Base-by-base conservation (phyloP, 92 coral and sea anemone species). In the Montipora capitata region DNA sequence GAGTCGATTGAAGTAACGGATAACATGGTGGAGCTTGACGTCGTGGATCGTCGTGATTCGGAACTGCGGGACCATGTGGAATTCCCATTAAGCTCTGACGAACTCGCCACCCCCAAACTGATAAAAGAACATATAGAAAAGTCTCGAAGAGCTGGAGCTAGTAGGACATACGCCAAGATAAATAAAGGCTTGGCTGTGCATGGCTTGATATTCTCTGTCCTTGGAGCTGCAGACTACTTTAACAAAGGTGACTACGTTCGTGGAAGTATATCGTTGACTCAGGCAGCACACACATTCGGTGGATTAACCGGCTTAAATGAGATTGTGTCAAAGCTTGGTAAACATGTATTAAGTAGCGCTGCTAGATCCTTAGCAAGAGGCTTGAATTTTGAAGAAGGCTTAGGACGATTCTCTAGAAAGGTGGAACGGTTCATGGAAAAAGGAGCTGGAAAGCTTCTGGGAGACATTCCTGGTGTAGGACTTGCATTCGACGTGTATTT, bases 401-500 rank as follows among this genome's bases (percentile, higher is more conserved):
- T 54, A 11, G 59, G 10, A 54, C 59, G 67, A 17, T 76, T 91
- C 3, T 73, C 88, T 18, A 43, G 58, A 3, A 91, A 91, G 38
- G 85, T 91, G 5, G 91, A 81, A 70, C 75, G 70, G 44, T 91
- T 79, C 15, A 70, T 63, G 75, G 94, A 91, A 27, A 91, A 70
- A 81, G 94, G 94, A 45, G 85, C 81, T 48, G 94, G 94, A 10
- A 59, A 81, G 68, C 35, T 91, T 8, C 74, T 91, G 51, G 91
- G 94, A 2, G 94, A 87, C 78, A 80, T 91, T 39, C 94, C 94
- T 14, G 94, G 76, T 3, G 91, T 91, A 0, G 94, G 94, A 27
- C 78, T 91, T 45, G 91, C 75, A 1, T 91, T 91, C 48, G 49
- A 54, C 59, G 59, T 54, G 11, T 54, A 54, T 54, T 54, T 54